Base-by-base conservation (phyloP, 1,140 invertebrate genomes). In the Mylabris phalerata region DNA sequence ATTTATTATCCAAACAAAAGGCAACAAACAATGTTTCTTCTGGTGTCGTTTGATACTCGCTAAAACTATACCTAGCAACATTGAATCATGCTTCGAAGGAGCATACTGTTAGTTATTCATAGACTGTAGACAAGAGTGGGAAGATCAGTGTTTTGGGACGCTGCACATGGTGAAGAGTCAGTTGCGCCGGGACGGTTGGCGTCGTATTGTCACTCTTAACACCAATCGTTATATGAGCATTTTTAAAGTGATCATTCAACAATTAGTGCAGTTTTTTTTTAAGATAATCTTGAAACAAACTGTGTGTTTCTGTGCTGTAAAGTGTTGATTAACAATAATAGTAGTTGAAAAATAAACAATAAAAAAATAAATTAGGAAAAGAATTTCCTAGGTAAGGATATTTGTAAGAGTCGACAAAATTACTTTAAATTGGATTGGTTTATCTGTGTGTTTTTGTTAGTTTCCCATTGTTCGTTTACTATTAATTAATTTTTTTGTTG, bases 101-200 rank as follows among this genome's bases (percentile, higher is more conserved):
- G 42, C 25, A 45, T 46, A 27, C 41, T 11, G 42, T 25, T 32
- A 27, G 43, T 38, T 46, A 46, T 5, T 5, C 32, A 32, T 32
- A 32, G 32, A 32, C 7, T 32, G 32, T 32, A 32, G 4, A 32
- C 4, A 42, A 43, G 51, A 54, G 51, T 54, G 51, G 51, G 51
- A 54, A 54, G 51, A 54, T 54, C 40, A 42, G 42, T 26, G 51
- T 54, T 32, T 32, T 45, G 38, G 51, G 51, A 54, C 51, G 51
- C 51, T 54, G 42, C 43, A 54, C 46, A 32, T 32, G 32, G 4
- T 32, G 7, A 32, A 45, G 51, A 54, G 42, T 42, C 51, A 54
- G 51, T 54, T 54, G 51, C 51, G 51, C 45, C 51, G 51, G 51
- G 51, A 38, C 51, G 51, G 39, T 54, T 54, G 51, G 51, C 51